Base-by-base conservation (phyloP, 92 coral and sea anemone species). In the Siderastrea siderea region DNA sequence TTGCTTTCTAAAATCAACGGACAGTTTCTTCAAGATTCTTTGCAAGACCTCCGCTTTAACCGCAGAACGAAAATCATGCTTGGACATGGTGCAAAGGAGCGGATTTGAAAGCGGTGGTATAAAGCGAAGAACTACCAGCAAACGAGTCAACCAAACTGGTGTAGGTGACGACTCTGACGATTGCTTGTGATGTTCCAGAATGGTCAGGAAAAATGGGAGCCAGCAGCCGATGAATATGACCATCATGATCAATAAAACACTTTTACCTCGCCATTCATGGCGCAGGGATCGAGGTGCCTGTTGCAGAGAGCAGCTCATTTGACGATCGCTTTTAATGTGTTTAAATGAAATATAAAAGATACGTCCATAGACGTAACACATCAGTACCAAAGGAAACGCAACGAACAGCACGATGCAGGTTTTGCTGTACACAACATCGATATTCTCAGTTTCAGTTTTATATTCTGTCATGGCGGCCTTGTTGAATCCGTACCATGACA, bases 51-150 rank as follows among this genome's bases (percentile, higher is more conserved):
- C 54, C 70, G 17, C 17, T n/a, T 71, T 81, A 0, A 83, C 7
- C 19, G 88, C 84, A 13, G 19, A 43, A n/a, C 91, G 80, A 58
- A 92, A 89, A 68, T 92, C 95, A 10, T 54, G 81, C 78, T 92
- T 92, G 17, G 78, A 74, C 17, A 92, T 71, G 14, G 86, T 62
- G 71, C 92, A 92, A 4, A 92, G 76, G 7, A 91, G 60, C 1
- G 95, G 95, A 52, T 92, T 92, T 19, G 78, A 65, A 1, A 92
- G 48, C 48, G 95, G 89, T 5, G 93, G 81, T 19, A 79, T 48
- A 59, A 86, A 85, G 4, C 91, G 81, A 17, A 92, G 79, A 48
- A 89, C 16, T 11, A 65, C 71, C 4, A 78, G 54, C 52, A 77
- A 38, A n/a, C 53, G 75, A 13, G 8, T 11, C 15, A 79, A 50